phyloP scores from a whole-genome alignment of 35 echinoderm and acorn worm genomes.

The Apostichopus parvimensis region DNA sequence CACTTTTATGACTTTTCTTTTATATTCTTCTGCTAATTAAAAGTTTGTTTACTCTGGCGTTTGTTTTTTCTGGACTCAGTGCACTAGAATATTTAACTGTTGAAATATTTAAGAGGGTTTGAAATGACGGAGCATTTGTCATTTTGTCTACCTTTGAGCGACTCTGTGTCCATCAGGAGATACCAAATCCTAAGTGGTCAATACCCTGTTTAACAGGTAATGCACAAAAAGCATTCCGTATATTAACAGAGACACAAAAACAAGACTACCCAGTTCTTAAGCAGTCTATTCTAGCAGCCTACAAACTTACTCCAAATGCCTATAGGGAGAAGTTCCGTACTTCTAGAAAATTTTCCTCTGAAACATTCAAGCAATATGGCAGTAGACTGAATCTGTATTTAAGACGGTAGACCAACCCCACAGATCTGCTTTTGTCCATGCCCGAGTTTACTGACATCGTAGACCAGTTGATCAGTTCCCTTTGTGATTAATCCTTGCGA shows the following conservation, averaged over 20 bases:
- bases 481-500: too few species aligned
- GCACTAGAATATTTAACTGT: too few species aligned
- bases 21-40: too few species aligned
- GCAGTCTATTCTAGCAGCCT: background rate
- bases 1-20: too few species aligned
- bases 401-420: background rate
- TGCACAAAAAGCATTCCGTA: background rate
- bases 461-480: too few species aligned
- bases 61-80: too few species aligned
- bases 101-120: too few species aligned
- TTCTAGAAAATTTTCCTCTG: background rate
- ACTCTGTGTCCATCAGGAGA: background rate
- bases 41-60: too few species aligned
- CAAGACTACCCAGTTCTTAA: slow-evolving; percentile 12
- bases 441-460: too few species aligned
- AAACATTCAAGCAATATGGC: slow-evolving; percentile 15
- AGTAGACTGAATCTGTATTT: slow-evolving; percentile 9
- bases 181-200: background rate
- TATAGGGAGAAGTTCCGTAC: slow-evolving; percentile 17
- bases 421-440: too few species aligned
- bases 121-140: background rate
- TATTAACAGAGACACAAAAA: slow-evolving; percentile 31
- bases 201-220: slow-evolving; percentile 27
- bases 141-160: slow-evolving; percentile 22
- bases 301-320: slow-evolving; percentile 8